Percentiles rank a stretch among this genome's conserved stretches.
Conservation (phyloP, 2,113 vertebrate species). For the Lepisosteus osseus region DNA sequence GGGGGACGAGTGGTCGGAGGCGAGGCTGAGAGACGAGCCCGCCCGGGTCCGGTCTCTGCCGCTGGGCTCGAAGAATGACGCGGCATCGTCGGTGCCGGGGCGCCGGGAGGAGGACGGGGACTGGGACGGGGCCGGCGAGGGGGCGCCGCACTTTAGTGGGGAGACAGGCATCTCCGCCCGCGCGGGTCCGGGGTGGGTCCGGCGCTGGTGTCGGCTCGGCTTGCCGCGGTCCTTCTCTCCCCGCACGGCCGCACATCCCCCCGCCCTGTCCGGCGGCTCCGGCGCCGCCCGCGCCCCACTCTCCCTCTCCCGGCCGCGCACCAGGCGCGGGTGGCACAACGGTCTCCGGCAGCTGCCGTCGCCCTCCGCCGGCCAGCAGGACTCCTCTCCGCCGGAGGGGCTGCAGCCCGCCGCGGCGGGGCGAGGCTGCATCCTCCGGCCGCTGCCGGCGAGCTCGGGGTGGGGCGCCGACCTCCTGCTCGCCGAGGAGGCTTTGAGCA, state of each 20-base stretch:
- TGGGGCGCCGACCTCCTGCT: slow-evolving; percentile 47
- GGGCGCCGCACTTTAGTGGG: slow-evolving; percentile 36
- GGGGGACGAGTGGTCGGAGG: slow-evolving; percentile 41
- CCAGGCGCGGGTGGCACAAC: slow-evolving; percentile 74
- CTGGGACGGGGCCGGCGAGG: slow-evolving; percentile 45
- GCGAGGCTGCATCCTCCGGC: slow-evolving; percentile 38
- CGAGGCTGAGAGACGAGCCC: slow-evolving; percentile 52
- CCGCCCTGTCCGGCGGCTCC: slow-evolving; percentile 37
- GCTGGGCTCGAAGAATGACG: slow-evolving; percentile 53
- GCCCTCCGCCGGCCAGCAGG: slow-evolving; percentile 55
- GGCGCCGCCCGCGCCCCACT: slow-evolving; percentile 41
- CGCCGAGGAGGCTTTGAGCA: slow-evolving; percentile 64
- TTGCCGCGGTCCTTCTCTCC: slow-evolving; percentile 43
- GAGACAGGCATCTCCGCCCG: slow-evolving; percentile 34
- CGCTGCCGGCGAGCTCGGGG: slow-evolving; percentile 40
- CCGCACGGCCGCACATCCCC: slow-evolving; percentile 20
- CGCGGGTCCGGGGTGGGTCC: slow-evolving; percentile 32
- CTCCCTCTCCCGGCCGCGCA: slow-evolving; percentile 55
- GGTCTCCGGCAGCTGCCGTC: slow-evolving; percentile 86
- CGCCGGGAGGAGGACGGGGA: slow-evolving; percentile 27
- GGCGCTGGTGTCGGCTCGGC: slow-evolving; percentile 38
- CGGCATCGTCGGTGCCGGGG: slow-evolving; percentile 42
- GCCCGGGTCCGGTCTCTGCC: slow-evolving; percentile 34
- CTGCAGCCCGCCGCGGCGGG: slow-evolving; percentile 44
- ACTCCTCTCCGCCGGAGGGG: slow-evolving; percentile 38